These are phyloP conservation scores for Argyresthia goedartella DNA, from an alignment of 2,888 invertebrate genomes.

Conservation along the genomic window DNA sequence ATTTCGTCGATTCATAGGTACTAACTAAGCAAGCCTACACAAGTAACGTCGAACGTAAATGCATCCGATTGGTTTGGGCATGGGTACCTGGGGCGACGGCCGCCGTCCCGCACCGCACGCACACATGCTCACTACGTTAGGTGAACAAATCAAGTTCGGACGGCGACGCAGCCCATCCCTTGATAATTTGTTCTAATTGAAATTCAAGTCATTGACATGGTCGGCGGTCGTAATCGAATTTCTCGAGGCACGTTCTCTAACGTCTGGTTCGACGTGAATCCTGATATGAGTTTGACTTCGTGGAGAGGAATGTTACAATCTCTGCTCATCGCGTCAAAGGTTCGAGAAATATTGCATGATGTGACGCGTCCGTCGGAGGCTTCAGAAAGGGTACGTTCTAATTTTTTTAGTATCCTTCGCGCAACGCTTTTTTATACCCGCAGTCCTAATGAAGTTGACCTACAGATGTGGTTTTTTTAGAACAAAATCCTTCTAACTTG, in stretches of 20 bases:
- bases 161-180: conserved; percentile 52
- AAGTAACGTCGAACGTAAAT: conserved; percentile 8
- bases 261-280: conserved; percentile 15
- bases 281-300: conserved; percentile 5
- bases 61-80: not conserved
- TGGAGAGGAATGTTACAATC: not conserved
- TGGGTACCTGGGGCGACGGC: not conserved
- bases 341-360: too few relatives aligned
- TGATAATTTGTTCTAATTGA: conserved; percentile 76
- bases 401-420: too few relatives aligned
- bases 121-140: conserved; percentile 21
- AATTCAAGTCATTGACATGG: conserved; percentile 77
- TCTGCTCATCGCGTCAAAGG: not conserved
- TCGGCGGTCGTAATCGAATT: conserved; percentile 70
- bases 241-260: conserved; percentile 34
- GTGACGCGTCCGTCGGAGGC: too few relatives aligned
- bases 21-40: too few relatives aligned
- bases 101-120: too few relatives aligned
- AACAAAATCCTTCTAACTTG: too few relatives aligned
- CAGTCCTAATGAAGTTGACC: too few relatives aligned
- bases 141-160: conserved; percentile 58
- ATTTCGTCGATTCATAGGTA: too few relatives aligned
- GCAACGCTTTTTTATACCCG: too few relatives aligned
- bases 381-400: too few relatives aligned
- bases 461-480: too few relatives aligned